Evolutionary conservation across 2,888 invertebrate species (phyloP), one percentile per base, ranked within the genome.

Genomic region (Diachrysia chrysitis): DNA sequence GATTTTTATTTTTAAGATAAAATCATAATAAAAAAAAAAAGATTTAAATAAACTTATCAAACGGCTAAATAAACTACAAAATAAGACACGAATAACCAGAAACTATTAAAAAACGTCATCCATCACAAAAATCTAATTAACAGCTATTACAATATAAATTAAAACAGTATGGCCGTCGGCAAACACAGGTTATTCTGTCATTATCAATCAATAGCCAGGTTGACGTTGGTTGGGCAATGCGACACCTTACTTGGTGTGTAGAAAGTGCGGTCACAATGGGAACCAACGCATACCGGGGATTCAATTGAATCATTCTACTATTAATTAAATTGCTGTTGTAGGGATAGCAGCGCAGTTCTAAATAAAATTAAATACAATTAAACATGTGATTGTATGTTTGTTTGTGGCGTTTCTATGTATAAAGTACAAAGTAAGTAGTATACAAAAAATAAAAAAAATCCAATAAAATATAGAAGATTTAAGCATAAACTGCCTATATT

Each of bases 271-370:
- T 86, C 89, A 92, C 93, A 92, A 91, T 90, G 87, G 89, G 87
- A 89, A 89, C 88, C 85, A 83, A 85, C 87, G 90, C 94, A 93
- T 94, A 88, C 94, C 94, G 86, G 83, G 83, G 90, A 90, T 91
- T 90, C 93, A 93, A 93, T 93, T 90, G 90, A 90, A 90, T 92
- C 91, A 88, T 85, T 92, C 89, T 90, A 90, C 86, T 87, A 90
- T 92, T 90, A 89, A 91, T 89, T 90, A 88, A 86, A 78, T 84
- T 84, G 82, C 72, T 69, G 71, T 70, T 51, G 89, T 89, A 93
- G 21, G 51, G 92, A 81, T 68, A 74, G 86, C 88, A 89, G 65
- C 78, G 66, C 58, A 71, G 0, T n/a, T n/a, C 4, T 4, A 4
- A 21, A 1, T 37, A 21, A 35, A 37, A 32, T 35, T 7, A 12